phyloP scores from a whole-genome alignment of 2,888 invertebrate species.

The Blomia tropicalis region DNA sequence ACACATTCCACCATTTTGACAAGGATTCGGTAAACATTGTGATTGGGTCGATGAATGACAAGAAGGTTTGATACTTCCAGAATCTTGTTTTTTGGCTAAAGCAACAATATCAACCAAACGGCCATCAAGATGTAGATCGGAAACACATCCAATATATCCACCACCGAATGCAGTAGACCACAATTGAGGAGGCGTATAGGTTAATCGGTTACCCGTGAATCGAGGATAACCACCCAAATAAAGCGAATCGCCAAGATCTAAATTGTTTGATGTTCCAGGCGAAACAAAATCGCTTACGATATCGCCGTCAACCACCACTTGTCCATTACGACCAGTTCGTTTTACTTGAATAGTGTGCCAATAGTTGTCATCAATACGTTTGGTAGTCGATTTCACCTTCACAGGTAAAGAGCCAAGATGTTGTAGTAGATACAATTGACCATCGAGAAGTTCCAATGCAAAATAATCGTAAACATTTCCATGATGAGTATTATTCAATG shows the following conservation, averaged over 20 bases:
- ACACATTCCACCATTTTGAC: conserved; percentile 72
- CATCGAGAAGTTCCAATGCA: conserved; percentile 80
- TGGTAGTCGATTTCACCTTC: conserved; percentile 58
- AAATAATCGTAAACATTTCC: conserved; percentile 52
- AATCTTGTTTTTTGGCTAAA: conserved; percentile 73
- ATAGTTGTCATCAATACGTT: conserved; percentile 65
- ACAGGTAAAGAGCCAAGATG: conserved; percentile 81
- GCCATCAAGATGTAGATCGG: conserved; percentile 71
- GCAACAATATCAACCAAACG: conserved; percentile 72
- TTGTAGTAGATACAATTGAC: conserved; percentile 76
- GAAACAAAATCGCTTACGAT: conserved; percentile 73
- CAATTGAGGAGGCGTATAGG: conserved; percentile 50
- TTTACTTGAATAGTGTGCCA: conserved; percentile 80
- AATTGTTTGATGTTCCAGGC: conserved; percentile 61
- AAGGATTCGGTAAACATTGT: conserved; percentile 52
- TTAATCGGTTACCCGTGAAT: conserved; percentile 45
- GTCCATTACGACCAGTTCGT: conserved; percentile 62
- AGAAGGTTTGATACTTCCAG: conserved; percentile 69
- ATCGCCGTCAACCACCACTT: conserved; percentile 57
- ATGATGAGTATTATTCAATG: conserved; percentile 16
- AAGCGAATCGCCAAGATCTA: conserved; percentile 71
- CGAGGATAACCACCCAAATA: conserved; percentile 61
- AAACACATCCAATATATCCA: conserved; percentile 83
- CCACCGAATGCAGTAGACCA: conserved; percentile 78
- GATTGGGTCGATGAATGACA: conserved; percentile 54